These are phyloP conservation scores for Uloborus plumipes DNA, from an alignment of 2,888 invertebrate genomes.

Conservation along the genomic window DNA sequence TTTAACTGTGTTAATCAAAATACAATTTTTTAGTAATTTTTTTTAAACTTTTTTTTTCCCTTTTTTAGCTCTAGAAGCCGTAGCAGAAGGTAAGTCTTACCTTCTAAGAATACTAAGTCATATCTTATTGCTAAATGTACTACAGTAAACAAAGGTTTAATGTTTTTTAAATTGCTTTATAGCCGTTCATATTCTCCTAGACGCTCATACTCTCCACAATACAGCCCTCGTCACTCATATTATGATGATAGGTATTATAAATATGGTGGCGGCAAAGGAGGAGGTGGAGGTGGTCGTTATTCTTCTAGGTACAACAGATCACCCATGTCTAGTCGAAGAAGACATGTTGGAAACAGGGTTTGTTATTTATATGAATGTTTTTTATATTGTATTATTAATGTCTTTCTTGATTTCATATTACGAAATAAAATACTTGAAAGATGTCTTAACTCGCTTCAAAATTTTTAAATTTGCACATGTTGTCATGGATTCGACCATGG, in stretches of 20 bases:
- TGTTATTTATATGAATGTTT: neutral
- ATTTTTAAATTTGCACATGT: too few species aligned
- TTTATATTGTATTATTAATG: neutral
- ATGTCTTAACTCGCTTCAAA: too few species aligned
- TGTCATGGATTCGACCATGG: too few species aligned
- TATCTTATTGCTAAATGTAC: neutral
- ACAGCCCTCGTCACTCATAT: constrained; percentile 57
- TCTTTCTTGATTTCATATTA: too few species aligned
- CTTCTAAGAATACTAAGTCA: neutral
- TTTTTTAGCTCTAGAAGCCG: constrained; percentile 35
- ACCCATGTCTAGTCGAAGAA: constrained; percentile 84
- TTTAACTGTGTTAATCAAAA: too few species aligned
- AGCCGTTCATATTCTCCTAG: constrained; percentile 61
- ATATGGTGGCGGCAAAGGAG: constrained; percentile 26
- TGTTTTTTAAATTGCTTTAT: constrained; percentile 1
- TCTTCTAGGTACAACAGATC: constrained; percentile 81
- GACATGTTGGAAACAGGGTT: constrained; percentile 83
- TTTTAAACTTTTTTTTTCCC: constrained; percentile 13
- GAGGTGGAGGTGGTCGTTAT: constrained; percentile 63
- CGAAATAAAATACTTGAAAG: too few species aligned
- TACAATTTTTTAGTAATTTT: too few species aligned
- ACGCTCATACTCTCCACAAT: constrained; percentile 65
- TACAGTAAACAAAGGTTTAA: neutral
- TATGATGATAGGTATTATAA: constrained; percentile 55
- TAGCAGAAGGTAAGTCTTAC: constrained; percentile 44